Conservation (phyloP, 2,888 invertebrate genomes). For the Polydrusus pterygomalis region DNA sequence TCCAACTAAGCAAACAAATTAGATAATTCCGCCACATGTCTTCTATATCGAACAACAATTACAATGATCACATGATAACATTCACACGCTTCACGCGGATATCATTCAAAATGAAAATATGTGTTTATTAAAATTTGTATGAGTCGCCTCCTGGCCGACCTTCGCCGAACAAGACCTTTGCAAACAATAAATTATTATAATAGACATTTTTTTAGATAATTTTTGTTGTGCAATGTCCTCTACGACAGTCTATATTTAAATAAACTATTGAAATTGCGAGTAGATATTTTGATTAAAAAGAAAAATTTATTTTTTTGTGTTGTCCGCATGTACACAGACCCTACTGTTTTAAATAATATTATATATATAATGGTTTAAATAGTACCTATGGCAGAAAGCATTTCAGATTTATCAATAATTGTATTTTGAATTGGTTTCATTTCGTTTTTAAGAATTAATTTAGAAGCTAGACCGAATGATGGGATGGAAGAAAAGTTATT, state of each 20-base stretch:
- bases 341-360: too few species aligned
- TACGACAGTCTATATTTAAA: not conserved
- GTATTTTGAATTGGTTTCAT: too few species aligned
- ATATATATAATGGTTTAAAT: too few species aligned
- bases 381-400: too few species aligned
- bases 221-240: not conserved
- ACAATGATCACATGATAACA: slow-evolving; percentile 18
- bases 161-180: not conserved
- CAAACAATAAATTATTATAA: not conserved
- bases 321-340: too few species aligned
- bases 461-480: too few species aligned
- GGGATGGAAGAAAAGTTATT: too few species aligned
- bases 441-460: too few species aligned
- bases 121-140: slow-evolving; percentile 9
- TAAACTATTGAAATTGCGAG: not conserved
- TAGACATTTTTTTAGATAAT: not conserved
- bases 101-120: slow-evolving; percentile 8
- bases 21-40: slow-evolving; percentile 8
- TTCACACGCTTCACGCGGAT: slow-evolving; percentile 20
- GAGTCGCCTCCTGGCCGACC: slow-evolving; percentile 7
- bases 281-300: not conserved
- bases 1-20: not conserved
- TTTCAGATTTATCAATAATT: too few species aligned
- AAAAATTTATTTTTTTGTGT: too few species aligned
- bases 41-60: slow-evolving; percentile 8